Conservation (phyloP, 1,140 invertebrate genomes). For the Cherax destructor region DNA sequence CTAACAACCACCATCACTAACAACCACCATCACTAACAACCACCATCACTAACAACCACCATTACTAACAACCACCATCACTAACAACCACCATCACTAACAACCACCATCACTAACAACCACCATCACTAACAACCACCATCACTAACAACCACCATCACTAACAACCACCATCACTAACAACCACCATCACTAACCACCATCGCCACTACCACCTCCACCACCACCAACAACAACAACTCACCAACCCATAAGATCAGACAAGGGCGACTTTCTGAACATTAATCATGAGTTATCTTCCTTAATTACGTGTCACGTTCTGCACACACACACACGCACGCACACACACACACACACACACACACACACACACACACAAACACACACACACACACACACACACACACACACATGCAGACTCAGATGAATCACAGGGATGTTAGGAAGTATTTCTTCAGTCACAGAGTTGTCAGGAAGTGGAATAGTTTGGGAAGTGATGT, state of each 20-base stretch:
- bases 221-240: neutral
- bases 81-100: too few species aligned
- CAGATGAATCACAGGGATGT: too few species aligned
- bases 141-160: neutral
- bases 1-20: too few species aligned
- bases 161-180: neutral
- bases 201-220: neutral
- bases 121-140: neutral
- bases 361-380: conserved; percentile 18
- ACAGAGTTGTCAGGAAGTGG: too few species aligned
- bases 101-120: neutral
- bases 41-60: too few species aligned
- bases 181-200: neutral
- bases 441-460: too few species aligned
- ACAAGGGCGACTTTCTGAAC: neutral
- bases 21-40: too few species aligned
- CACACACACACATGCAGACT: too few species aligned
- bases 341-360: neutral
- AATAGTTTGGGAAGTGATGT: too few species aligned
- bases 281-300: conserved; percentile 33
- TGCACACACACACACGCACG: conserved; percentile 14
- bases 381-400: neutral
- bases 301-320: conserved; percentile 39
- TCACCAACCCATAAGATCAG: neutral
- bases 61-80: too few species aligned